Evolutionary conservation across 1,140 invertebrate genomes (phyloP).

Genomic region (Bombus impatiens): DNA sequence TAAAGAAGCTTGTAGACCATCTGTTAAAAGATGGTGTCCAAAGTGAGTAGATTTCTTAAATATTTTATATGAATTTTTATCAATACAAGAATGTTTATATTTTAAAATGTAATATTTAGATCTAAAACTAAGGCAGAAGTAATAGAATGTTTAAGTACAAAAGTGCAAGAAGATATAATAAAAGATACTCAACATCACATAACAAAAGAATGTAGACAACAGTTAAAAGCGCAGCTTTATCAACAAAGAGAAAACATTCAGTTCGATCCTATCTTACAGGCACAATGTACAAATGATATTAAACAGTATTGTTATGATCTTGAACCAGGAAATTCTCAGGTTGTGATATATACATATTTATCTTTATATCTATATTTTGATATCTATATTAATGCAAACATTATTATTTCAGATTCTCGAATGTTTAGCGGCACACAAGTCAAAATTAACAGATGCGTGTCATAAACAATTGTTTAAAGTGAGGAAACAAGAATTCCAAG

Average conservation of each 20-base stretch:
- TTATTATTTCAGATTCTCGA: slow-evolving; percentile 87
- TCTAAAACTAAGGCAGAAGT: slow-evolving; percentile 93
- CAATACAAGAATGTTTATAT: neutral
- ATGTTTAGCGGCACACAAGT: slow-evolving; percentile 90
- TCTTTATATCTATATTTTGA: neutral
- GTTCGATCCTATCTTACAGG: slow-evolving; percentile 91
- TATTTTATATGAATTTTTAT: neutral
- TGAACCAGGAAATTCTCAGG: slow-evolving; percentile 90
- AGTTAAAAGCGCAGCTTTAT: slow-evolving; percentile 93
- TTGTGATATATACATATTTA: slow-evolving; percentile 71
- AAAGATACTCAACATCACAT: slow-evolving; percentile 89
- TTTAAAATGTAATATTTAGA: slow-evolving; percentile 51
- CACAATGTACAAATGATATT: slow-evolving; percentile 91
- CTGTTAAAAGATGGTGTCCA: slow-evolving; percentile 92
- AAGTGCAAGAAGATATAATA: slow-evolving; percentile 94
- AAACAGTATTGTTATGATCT: slow-evolving; percentile 87
- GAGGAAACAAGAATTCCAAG: slow-evolving; percentile 92
- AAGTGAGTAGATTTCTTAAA: slow-evolving; percentile 75
- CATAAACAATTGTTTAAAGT: slow-evolving; percentile 92
- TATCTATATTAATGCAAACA: neutral
- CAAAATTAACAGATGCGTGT: slow-evolving; percentile 87
- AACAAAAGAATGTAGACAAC: slow-evolving; percentile 92
- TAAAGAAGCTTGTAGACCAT: slow-evolving; percentile 94
- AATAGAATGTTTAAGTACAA: slow-evolving; percentile 94
- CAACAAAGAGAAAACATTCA: slow-evolving; percentile 93